Base-by-base conservation (phyloP, 2,113 vertebrate genomes). In the Cryptomyrus ogoouensis region DNA sequence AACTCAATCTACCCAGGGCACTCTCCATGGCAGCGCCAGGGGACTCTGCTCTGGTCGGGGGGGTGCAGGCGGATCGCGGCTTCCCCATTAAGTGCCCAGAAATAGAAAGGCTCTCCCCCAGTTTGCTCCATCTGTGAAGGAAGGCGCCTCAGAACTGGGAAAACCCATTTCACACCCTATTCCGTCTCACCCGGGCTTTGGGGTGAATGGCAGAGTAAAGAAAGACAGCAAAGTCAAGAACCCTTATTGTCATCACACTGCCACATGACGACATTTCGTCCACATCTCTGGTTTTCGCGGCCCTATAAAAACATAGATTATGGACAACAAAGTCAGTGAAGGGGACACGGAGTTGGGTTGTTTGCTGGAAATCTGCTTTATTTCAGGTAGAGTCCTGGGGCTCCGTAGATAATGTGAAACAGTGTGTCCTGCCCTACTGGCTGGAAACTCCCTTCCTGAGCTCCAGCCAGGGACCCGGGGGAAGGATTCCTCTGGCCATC, bases 1-100 rank as follows among this genome's bases (percentile, higher is more conserved):
- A 96, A 96, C 94, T 94, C 93, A 94, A 95, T 95, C 94, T 94
- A 90, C 92, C 85, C 93, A 92, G 93, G 91, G 90, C 91, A 58
- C 92, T 92, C 92, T 90, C 88, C 47, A 84, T 15, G n/a, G 1
- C 47, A 27, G 87, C 13, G 87, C 21, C 87, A 88, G 35, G 87
- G 87, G 87, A 44, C 87, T 88, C 52, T 12, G 87, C 35, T 88
- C 87, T 66, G 52, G 39, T 21, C 58, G 24, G 58, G 87, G 87
- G 56, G 52, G 47, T 66, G 56, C 35, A 44, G 52, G 19, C 58
- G 17, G 44, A 88, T 50, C 13, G 44, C 24, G 46, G 62, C 58
- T 49, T 49, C 58, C 53, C 24, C 39, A 74, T 39, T 70, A 74
- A 49, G 21, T 31, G 58, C 88, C 88, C 35, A 88, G 13, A 88